Evolutionary conservation across 2,888 invertebrate genomes (phyloP).

Genomic region (Ptychoptera albimana): DNA sequence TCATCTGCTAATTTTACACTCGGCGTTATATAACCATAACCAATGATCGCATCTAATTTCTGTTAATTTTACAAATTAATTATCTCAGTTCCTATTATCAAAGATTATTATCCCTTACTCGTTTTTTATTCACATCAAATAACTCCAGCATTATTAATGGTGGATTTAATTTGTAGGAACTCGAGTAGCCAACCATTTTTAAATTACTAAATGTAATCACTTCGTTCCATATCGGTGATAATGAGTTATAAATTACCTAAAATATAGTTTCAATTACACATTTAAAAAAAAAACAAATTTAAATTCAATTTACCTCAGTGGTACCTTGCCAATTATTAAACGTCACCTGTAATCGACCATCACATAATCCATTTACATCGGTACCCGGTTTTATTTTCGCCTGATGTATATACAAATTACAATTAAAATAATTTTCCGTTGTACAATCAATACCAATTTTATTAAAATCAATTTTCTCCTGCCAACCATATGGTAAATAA

Average conservation of each 20-base stretch:
- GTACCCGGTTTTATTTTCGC: conserved; percentile 43
- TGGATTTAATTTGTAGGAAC: conserved; percentile 23
- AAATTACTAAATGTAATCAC: conserved; percentile 34
- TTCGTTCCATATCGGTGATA: conserved; percentile 46
- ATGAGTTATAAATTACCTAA: conserved; percentile 23
- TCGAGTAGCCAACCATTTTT: conserved; percentile 17
- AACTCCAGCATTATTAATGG: conserved; percentile 33
- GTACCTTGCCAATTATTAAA: conserved; percentile 14
- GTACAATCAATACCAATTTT: conserved; percentile 9
- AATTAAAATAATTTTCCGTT: conserved; percentile 35
- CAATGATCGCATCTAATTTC: conserved; percentile 10
- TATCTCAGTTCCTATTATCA: not conserved
- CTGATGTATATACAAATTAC: conserved; percentile 48
- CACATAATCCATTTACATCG: conserved; percentile 35
- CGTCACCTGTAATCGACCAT: conserved; percentile 27
- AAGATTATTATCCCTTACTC: not conserved
- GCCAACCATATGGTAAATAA: conserved; percentile 12
- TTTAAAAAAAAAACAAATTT: conserved; percentile 5
- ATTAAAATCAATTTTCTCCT: not conserved
- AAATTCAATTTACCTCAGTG: conserved; percentile 3
- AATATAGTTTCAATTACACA: conserved; percentile 16
- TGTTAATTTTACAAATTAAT: not conserved
- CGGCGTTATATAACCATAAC: conserved; percentile 16
- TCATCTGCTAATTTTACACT: conserved; percentile 10
- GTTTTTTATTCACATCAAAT: conserved; percentile 22